Conservation (phyloP, 1,140 invertebrate species). For the Euura saliciscinereae region DNA sequence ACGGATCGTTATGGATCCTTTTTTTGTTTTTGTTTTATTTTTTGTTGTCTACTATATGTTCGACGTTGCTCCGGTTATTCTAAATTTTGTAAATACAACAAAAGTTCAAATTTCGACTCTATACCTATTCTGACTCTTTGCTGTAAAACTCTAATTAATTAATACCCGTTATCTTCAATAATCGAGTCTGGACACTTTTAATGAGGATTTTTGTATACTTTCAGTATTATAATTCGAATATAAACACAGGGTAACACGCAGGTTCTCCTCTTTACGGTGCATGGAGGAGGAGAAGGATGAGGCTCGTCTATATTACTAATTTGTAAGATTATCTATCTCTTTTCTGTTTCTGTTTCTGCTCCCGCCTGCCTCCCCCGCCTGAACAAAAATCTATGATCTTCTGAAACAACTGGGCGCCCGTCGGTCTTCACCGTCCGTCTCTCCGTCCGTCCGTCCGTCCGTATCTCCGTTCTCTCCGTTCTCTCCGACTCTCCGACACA, state of each 20-base stretch:
- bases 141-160: too few relatives aligned
- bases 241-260: constrained; percentile 4
- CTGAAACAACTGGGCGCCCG: constrained; percentile 60
- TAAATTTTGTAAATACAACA: too few relatives aligned
- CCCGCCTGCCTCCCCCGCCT: constrained; percentile 59
- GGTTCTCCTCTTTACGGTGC: background rate
- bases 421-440: constrained; percentile 60
- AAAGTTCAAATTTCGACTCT: too few relatives aligned
- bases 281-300: constrained; percentile 29
- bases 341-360: constrained; percentile 62
- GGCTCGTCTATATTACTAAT: constrained; percentile 47
- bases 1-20: too few relatives aligned
- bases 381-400: constrained; percentile 56
- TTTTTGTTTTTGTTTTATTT: too few relatives aligned
- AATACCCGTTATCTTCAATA: too few relatives aligned
- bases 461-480: background rate
- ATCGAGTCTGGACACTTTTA: too few relatives aligned
- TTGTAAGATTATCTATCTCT: constrained; percentile 59
- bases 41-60: too few relatives aligned
- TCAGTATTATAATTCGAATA: background rate
- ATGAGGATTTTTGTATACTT: too few relatives aligned
- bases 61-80: too few relatives aligned
- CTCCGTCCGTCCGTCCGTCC: constrained; percentile 58
- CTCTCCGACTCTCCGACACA: constrained; percentile 15
- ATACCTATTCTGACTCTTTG: too few relatives aligned